These are phyloP conservation scores for Eupithecia inturbata DNA, from an alignment of 2,888 invertebrate genomes.

Conservation along the genomic window DNA sequence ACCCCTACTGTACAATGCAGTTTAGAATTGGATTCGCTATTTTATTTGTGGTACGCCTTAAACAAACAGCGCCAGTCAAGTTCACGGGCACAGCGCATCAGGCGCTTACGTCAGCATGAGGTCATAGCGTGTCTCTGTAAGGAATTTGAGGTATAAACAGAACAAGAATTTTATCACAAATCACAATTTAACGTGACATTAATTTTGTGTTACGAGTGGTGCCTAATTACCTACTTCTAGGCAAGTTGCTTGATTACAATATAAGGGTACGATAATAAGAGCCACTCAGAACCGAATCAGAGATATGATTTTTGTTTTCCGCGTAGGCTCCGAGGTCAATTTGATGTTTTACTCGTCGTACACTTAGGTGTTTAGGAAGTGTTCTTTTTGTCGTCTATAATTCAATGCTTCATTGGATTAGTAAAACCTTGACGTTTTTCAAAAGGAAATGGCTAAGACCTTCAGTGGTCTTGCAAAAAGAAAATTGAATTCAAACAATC, in stretches of 20 bases:
- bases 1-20: background rate
- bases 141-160: constrained; percentile 11
- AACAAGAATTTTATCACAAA: background rate
- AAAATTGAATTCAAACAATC: constrained; percentile 10
- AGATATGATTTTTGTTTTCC: too few relatives aligned
- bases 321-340: background rate
- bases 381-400: background rate
- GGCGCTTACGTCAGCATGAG: constrained; percentile 46
- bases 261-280: too few relatives aligned
- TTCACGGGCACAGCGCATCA: constrained; percentile 50
- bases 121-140: constrained; percentile 36
- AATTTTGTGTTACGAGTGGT: background rate
- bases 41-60: constrained; percentile 37
- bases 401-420: background rate
- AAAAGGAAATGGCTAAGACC: constrained; percentile 25
- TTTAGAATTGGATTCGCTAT: background rate
- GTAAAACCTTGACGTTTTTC: constrained; percentile 21
- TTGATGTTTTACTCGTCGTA: background rate
- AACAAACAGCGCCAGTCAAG: constrained; percentile 50
- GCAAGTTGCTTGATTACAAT: background rate
- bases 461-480: constrained; percentile 27
- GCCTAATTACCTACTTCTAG: background rate
- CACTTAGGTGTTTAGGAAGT: background rate
- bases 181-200: background rate
- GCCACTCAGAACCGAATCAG: too few relatives aligned